Evolutionary conservation across 2,113 vertebrate genomes (phyloP), one percentile per base, ranked within the genome.

Genomic region (Anas platyrhynchos): DNA sequence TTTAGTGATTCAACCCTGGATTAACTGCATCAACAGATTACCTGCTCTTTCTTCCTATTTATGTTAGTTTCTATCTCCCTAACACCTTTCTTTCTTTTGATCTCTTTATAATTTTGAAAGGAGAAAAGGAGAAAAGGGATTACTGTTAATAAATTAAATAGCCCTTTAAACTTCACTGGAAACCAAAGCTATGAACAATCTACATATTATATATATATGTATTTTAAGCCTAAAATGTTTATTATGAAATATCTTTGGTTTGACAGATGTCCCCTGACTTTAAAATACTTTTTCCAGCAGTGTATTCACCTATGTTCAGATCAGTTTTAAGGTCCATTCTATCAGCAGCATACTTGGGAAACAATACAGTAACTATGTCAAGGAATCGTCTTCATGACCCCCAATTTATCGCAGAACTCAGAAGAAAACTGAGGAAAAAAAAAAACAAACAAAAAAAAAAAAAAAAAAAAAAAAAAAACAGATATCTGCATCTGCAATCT

Each of bases 401-500:
- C 50, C 31, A 36, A n/a, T 95, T 91, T 90, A 38, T 96, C 96
- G 91, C 94, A 98, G 98, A 84, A 97, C 96, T 16, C 92, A 88
- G 58, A 98, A 97, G 86, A 98, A 98, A 97, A 97, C 94, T 3
- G 38, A 41, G 11, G 11, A 11, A 41, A 41, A 41, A 41, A 38
- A 41, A 41, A 41, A 41, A 41, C 12, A 41, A 13, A 41, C 5
- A 41, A 41, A 41, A 41, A 41, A 41, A 41, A 41, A 41, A 41
- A 41, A 41, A 41, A 41, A 41, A 41, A 41, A 41, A 41, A 38
- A 41, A 41, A 41, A 41, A 41, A 41, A 41, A 13, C 97, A 87
- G 97, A 97, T 83, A 97, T 97, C 86, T 98, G 98, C 75, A 97
- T 98, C 67, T 97, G 97, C 84, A 98, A 95, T 84, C 82, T 97